Conservation (phyloP, 2,797 vertebrate genomes). For the Orestias chungarensis region DNA sequence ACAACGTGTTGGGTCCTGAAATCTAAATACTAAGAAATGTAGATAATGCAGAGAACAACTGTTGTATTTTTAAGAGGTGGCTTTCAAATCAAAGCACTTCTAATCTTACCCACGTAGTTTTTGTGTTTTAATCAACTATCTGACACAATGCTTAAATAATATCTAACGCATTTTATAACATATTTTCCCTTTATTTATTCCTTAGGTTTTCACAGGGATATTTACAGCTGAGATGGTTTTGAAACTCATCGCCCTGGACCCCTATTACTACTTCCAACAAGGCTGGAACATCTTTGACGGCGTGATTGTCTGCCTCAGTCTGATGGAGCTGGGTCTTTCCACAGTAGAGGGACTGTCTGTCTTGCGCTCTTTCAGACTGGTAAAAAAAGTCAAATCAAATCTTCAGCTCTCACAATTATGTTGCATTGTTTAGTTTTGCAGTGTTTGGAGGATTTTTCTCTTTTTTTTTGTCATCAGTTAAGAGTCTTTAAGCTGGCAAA, state of each 20-base stretch:
- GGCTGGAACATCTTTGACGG: conserved; percentile 99
- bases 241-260: conserved; percentile 94
- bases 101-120: neutral
- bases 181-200: neutral
- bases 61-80: no score
- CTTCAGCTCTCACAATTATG: neutral
- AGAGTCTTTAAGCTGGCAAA: conserved; percentile 98
- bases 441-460: neutral
- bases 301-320: conserved; percentile 93
- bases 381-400: conserved; percentile 73
- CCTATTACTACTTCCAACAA: conserved; percentile 98
- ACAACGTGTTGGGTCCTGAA: neutral
- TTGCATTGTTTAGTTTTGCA: neutral
- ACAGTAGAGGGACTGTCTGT: conserved; percentile 95
- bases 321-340: conserved; percentile 96
- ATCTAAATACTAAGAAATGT: neutral
- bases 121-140: neutral
- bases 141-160: neutral
- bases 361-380: conserved; percentile 95
- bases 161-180: neutral
- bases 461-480: conserved; percentile 69
- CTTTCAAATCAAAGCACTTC: neutral
- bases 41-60: neutral
- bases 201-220: conserved; percentile 94
- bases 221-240: conserved; percentile 98